Evolutionary conservation across 2,113 vertebrate genomes (phyloP).

Genomic region (Syrmaticus mikado): DNA sequence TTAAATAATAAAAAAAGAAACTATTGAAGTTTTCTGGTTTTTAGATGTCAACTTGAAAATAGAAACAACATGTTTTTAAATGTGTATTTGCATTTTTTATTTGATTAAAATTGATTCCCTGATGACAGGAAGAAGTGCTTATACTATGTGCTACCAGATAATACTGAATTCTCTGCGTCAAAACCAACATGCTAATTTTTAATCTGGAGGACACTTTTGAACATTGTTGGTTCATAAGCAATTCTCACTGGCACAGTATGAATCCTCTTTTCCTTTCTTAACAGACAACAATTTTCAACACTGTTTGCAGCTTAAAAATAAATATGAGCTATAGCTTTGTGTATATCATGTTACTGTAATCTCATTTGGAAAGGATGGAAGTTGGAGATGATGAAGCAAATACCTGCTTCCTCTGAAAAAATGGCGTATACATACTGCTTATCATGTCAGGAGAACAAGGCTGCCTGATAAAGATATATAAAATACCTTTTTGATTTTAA

Average conservation of each 20-base stretch:
- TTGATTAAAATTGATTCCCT: background rate
- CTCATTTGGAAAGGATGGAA: background rate
- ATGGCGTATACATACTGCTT: background rate
- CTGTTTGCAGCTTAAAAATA: background rate
- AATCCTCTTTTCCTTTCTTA: background rate
- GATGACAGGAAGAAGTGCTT: background rate
- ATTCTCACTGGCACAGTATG: background rate
- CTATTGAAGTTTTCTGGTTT: background rate
- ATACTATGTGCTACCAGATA: background rate
- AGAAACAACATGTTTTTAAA: background rate
- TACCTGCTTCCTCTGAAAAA: background rate
- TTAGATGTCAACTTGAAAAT: background rate
- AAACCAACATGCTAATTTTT: background rate
- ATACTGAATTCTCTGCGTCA: background rate
- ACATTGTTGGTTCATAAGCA: background rate
- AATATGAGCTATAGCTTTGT: background rate
- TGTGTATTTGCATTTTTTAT: background rate
- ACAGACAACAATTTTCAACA: background rate
- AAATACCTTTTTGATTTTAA: background rate
- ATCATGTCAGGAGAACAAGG: background rate
- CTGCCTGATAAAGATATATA: background rate
- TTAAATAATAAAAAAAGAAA: background rate
- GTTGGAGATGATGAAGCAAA: background rate
- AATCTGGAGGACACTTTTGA: background rate
- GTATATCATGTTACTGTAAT: background rate